A percentile compares a stretch with the other conserved stretches of the same genome.
These are phyloP conservation scores for Camponotus fellah DNA, from an alignment of 2,888 invertebrate species.

Conservation along the genomic window DNA sequence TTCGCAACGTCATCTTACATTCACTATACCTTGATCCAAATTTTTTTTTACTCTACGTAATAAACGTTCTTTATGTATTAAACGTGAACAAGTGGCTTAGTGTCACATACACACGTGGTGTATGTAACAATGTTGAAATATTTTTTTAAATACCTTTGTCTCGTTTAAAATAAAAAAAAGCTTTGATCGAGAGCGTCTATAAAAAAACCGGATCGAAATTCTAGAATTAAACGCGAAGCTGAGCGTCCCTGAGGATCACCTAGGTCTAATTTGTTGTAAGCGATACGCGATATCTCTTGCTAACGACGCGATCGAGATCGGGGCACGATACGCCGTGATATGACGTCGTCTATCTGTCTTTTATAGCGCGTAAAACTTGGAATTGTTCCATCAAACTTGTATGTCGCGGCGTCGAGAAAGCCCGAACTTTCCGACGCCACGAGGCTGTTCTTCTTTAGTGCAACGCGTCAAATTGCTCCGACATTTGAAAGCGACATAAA, in stretches of 20 bases:
- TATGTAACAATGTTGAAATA: neutral
- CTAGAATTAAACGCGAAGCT: neutral
- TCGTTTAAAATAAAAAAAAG: neutral
- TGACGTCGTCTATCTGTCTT: constrained; percentile 48
- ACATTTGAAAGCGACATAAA: constrained; percentile 47
- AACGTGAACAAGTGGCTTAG: neutral
- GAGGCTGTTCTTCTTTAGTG: constrained; percentile 39
- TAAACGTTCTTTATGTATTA: neutral
- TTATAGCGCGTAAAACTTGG: constrained; percentile 56
- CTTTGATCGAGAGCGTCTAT: neutral
- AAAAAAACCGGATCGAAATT: neutral
- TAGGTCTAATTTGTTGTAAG: constrained; percentile 51
- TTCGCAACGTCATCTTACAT: constrained; percentile 39
- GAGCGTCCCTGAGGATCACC: neutral
- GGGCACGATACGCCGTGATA: constrained; percentile 34
- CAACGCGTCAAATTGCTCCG: constrained; percentile 57
- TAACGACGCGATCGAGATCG: constrained; percentile 67
- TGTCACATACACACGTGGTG: too few species aligned
- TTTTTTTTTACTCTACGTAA: constrained; percentile 24
- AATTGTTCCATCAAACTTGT: constrained; percentile 63
- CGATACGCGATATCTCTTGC: constrained; percentile 47
- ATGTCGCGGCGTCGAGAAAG: constrained; percentile 43
- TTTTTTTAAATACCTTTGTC: neutral
- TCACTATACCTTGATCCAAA: constrained; percentile 46
- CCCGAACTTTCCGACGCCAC: constrained; percentile 51